Conservation (phyloP, 2,888 invertebrate genomes). For the Syrphus vitripennis region DNA sequence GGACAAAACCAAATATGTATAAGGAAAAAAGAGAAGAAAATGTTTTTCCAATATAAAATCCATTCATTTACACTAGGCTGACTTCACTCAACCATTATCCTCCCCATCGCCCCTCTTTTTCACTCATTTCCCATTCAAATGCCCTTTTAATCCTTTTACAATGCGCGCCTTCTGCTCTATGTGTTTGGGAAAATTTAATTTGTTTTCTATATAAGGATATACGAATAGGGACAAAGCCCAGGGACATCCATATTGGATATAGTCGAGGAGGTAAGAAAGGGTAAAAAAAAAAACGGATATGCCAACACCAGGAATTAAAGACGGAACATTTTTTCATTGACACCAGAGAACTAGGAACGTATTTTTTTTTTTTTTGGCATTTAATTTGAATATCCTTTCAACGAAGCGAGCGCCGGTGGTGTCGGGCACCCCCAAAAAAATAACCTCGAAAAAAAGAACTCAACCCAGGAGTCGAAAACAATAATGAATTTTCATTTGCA, state of each 20-base stretch:
- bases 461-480: constrained; percentile 54
- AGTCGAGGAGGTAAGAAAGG: neutral
- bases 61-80: constrained; percentile 18
- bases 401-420: neutral
- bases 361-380: neutral
- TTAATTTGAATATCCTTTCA: constrained; percentile 37
- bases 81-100: neutral
- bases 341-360: constrained; percentile 30
- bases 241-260: constrained; percentile 6
- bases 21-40: neutral
- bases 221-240: neutral
- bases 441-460: neutral
- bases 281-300: constrained; percentile 13
- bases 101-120: neutral
- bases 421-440: neutral
- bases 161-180: neutral
- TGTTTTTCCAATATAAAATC: constrained; percentile 15
- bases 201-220: constrained; percentile 36
- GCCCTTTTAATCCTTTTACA: constrained; percentile 18
- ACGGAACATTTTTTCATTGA: constrained; percentile 48
- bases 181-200: constrained; percentile 58
- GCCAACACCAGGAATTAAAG: neutral
- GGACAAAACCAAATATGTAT: neutral
- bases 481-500: constrained; percentile 69
- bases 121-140: neutral